These are phyloP conservation scores for Taphrorychus bicolor DNA, from an alignment of 2,888 invertebrate genomes.

Conservation along the genomic window DNA sequence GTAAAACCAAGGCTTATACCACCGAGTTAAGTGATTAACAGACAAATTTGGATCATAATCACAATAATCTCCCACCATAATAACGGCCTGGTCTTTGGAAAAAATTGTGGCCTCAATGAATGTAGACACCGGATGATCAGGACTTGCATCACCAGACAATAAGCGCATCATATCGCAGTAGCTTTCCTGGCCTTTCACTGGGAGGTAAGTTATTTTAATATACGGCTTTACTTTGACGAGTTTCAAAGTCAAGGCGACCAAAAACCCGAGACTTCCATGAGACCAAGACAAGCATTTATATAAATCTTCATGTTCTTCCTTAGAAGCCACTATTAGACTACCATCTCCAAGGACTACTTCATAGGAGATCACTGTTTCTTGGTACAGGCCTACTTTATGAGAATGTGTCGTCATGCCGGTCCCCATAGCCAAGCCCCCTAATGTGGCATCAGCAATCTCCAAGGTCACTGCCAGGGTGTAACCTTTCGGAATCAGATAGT, in stretches of 20 bases:
- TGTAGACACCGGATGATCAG: conserved; percentile 63
- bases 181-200: conserved; percentile 67
- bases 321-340: conserved; percentile 65
- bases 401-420: conserved; percentile 79
- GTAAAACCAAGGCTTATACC: conserved; percentile 79
- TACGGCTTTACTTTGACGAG: conserved; percentile 69
- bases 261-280: conserved; percentile 71
- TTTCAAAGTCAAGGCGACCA: conserved; percentile 69
- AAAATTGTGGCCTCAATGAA: conserved; percentile 74
- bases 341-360: conserved; percentile 72
- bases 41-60: conserved; percentile 64
- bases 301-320: conserved; percentile 65
- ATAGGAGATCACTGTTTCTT: conserved; percentile 70
- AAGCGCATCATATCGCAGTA: conserved; percentile 70
- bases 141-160: conserved; percentile 65
- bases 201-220: conserved; percentile 70
- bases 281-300: conserved; percentile 71
- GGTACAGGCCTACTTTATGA: conserved; percentile 73
- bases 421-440: conserved; percentile 73
- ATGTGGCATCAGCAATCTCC: conserved; percentile 73
- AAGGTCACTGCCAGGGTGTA: conserved; percentile 73
- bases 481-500: conserved; percentile 69
- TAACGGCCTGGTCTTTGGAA: conserved; percentile 66
- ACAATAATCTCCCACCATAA: conserved; percentile 72
- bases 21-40: conserved; percentile 66